Evolutionary conservation across 2,113 vertebrate species (phyloP).

Genomic region (Lanius ludovicianus): DNA sequence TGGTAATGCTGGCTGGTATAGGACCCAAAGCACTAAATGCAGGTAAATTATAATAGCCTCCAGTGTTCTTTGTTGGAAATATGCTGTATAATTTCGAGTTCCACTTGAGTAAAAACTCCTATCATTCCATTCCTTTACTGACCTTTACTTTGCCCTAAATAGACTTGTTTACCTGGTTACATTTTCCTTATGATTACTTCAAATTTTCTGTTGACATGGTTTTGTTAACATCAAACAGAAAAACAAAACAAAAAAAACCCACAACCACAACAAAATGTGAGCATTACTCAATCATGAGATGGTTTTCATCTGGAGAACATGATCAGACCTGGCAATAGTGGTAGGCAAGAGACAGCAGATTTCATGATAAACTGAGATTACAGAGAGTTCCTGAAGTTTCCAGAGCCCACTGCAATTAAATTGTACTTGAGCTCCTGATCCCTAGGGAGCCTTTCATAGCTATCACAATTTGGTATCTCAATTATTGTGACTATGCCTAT

Average conservation of each 20-base stretch:
- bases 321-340: neutral
- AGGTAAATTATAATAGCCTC: neutral
- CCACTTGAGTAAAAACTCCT: neutral
- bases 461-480: neutral
- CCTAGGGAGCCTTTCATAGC: neutral
- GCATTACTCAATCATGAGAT: neutral
- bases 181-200: neutral
- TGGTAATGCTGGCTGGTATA: neutral
- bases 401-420: neutral
- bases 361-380: neutral
- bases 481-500: neutral
- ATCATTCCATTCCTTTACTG: neutral
- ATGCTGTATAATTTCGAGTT: conserved; percentile 4
- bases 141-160: neutral
- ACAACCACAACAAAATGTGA: neutral
- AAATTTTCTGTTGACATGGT: neutral
- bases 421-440: neutral
- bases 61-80: neutral
- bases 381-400: neutral
- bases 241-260: neutral
- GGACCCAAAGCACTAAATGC: neutral
- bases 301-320: neutral
- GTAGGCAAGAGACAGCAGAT: neutral
- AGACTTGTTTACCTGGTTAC: neutral
- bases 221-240: neutral